phyloP scores from a whole-genome alignment of 2,888 invertebrate species.

The Idaea straminata region DNA sequence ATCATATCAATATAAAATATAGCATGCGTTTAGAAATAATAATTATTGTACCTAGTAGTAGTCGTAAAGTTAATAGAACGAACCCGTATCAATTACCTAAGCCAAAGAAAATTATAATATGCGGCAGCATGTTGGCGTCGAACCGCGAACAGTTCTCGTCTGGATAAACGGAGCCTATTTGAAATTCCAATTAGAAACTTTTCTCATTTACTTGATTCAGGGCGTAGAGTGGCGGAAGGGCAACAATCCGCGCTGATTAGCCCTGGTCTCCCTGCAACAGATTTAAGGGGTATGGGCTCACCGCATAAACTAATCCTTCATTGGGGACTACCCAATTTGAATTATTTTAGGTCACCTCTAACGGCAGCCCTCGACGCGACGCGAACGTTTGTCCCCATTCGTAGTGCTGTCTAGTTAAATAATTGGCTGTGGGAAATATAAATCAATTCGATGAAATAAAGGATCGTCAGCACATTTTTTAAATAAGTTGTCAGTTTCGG shows the following conservation, averaged over 20 bases:
- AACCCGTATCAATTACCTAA: constrained; percentile 55
- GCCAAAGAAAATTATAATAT: constrained; percentile 55
- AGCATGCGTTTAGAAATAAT: not conserved
- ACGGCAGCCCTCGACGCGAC: constrained; percentile 28
- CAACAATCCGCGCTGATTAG: constrained; percentile 77
- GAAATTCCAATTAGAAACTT: constrained; percentile 80
- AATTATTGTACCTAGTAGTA: not conserved
- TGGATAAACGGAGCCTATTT: constrained; percentile 76
- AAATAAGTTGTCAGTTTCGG: no score
- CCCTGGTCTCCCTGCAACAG: constrained; percentile 67
- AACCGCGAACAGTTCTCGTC: constrained; percentile 68
- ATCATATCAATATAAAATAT: no score
- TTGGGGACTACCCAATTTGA: constrained; percentile 53
- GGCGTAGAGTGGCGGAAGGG: constrained; percentile 73
- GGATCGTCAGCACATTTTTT: no score
- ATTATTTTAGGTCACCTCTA: constrained; percentile 50
- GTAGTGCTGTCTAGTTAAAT: constrained; percentile 33
- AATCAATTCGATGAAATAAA: constrained; percentile 11
- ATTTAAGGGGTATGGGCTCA: constrained; percentile 67
- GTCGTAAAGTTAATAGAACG: constrained; percentile 25
- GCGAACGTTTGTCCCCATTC: constrained; percentile 34
- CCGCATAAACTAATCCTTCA: constrained; percentile 69
- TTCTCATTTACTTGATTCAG: constrained; percentile 79
- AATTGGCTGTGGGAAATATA: constrained; percentile 29
- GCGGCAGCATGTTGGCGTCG: constrained; percentile 55